phyloP scores from a whole-genome alignment of 2,888 invertebrate genomes.

The Drosophila recens region DNA sequence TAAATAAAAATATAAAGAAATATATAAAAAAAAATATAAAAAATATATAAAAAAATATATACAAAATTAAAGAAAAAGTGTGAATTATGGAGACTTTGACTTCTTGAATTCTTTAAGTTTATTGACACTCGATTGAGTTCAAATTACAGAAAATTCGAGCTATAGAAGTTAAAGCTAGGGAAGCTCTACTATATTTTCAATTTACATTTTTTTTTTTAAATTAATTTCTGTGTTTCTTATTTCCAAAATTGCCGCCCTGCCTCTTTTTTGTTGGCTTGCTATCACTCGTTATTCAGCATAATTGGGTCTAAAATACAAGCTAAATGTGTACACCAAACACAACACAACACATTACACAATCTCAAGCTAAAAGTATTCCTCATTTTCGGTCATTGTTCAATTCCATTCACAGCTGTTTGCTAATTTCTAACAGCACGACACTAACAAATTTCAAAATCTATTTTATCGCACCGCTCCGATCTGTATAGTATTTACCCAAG shows the following conservation, averaged over 20 bases:
- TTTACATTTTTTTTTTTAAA: constrained; percentile 4
- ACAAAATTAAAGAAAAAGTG: too few species aligned
- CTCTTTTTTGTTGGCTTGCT: constrained; percentile 12
- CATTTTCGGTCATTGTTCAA: neutral
- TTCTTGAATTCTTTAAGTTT: too few species aligned
- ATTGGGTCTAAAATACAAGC: constrained; percentile 53
- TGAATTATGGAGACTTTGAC: too few species aligned
- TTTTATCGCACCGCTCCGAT: constrained; percentile 9
- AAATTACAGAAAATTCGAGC: too few species aligned
- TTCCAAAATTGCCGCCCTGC: neutral
- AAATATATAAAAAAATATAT: too few species aligned
- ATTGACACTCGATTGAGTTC: too few species aligned
- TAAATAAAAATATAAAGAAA: too few species aligned
- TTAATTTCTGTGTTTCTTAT: neutral
- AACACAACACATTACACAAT: constrained; percentile 40
- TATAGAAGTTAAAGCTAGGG: too few species aligned
- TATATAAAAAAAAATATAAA: too few species aligned
- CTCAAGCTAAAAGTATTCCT: constrained; percentile 17
- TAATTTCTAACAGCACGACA: constrained; percentile 51
- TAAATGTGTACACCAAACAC: constrained; percentile 47
- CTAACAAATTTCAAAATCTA: constrained; percentile 29
- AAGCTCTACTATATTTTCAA: neutral
- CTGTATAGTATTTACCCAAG: constrained; percentile 8
- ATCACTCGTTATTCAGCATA: constrained; percentile 49
- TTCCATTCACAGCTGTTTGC: constrained; percentile 48